Base-by-base conservation (phyloP, 2,888 invertebrate genomes). In the Tetragonisca angustula region DNA sequence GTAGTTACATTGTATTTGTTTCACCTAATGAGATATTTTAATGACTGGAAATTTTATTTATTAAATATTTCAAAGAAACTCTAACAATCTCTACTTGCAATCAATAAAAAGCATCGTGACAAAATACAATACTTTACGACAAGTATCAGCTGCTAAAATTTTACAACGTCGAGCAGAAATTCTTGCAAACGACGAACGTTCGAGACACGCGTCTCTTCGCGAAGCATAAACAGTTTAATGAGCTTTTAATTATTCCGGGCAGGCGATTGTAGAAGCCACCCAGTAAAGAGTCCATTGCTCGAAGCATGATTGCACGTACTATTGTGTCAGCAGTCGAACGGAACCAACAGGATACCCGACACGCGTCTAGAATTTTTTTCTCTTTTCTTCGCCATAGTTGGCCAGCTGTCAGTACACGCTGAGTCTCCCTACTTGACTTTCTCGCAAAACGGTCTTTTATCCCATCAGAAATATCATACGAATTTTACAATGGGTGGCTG, bases 301-400 rank as follows among this genome's bases (percentile, higher is more conserved):
- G 80, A 72, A 87, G 89, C 89, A 88, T 91, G 86, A 85, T 80
- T 90, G 90, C 93, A 92, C 93, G 93, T 93, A 93, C 84, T 91
- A 93, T 93, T 92, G 91, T 92, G 92, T 93, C 93, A 93, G 91
- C 91, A 86, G 88, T 86, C 88, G 89, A 92, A 92, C 91, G 91
- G 90, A 92, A 89, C 91, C 90, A 90, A 91, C 92, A 92, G 92
- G 92, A 93, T 93, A 93, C 91, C 86, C 88, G 87, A 90, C 89
- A 92, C 93, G 93, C 92, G 91, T 88, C 85, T 88, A 88, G 94
- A 94, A 93, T 94, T 93, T 90, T 91, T 80, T 81, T 69, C 75
- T 73, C 59, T 77, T 56, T 76, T 82, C 81, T 68, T 87, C 74
- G 75, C 91, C 92, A 81, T 91, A 92, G 68, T 91, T 92, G 91